Percentiles rank a stretch among this genome's conserved stretches.
Evolutionary conservation across 2,113 vertebrate species (phyloP).

Genomic region (Pygoscelis antarcticus): DNA sequence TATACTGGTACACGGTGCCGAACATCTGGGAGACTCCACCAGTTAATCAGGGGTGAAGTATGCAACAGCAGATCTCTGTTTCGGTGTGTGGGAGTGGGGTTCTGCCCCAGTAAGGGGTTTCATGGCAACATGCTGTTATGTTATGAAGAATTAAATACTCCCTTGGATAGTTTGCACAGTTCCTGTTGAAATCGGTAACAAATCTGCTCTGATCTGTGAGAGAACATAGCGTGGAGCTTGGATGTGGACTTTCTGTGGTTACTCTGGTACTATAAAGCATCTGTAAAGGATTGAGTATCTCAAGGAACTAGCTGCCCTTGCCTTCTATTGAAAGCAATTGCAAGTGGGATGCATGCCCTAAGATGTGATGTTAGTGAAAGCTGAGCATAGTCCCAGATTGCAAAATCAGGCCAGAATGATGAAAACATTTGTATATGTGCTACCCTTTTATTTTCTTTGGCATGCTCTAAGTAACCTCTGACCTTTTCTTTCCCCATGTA

Average conservation of each 20-base stretch:
- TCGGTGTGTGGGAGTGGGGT: not conserved
- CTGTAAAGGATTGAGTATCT: constrained; percentile 2
- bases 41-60: not conserved
- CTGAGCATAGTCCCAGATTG: constrained; percentile 55
- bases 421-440: constrained; percentile 69
- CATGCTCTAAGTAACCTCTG: constrained; percentile 37
- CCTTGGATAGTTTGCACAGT: not conserved
- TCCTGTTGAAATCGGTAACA: not conserved
- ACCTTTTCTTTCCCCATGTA: constrained; percentile 43
- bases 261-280: constrained; percentile 10
- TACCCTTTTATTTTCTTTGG: constrained; percentile 68
- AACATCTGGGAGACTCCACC: not conserved
- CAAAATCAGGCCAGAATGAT: constrained; percentile 63
- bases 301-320: constrained; percentile 32
- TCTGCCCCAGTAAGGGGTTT: not conserved
- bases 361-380: constrained; percentile 60
- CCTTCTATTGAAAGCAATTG: constrained; percentile 49
- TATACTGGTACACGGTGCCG: not conserved
- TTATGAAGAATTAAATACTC: constrained; percentile 13
- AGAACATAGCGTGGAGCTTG: not conserved
- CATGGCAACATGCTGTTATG: not conserved
- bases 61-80: not conserved
- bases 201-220: not conserved
- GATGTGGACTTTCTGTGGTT: constrained; percentile 32
- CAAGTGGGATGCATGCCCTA: constrained; percentile 45